Base-by-base conservation (phyloP, 2,113 vertebrate species). In the Delphinus delphis region DNA sequence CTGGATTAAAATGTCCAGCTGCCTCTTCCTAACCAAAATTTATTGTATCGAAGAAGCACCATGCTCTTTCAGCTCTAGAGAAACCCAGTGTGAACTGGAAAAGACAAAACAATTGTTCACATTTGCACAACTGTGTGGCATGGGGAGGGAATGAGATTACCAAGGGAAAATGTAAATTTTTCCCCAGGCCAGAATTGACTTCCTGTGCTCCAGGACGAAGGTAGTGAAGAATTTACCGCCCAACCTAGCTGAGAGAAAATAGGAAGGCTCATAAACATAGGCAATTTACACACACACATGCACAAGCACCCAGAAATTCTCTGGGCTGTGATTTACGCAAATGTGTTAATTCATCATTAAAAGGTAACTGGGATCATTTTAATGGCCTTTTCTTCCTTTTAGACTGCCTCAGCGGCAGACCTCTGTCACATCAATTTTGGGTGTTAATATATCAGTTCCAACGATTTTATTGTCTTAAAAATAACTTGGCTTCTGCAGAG, bases 391-490 rank as follows among this genome's bases (percentile, higher is more conserved):
- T 95, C 95, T 97, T 95, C 68, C 90, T 98, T 92, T 95, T 79
- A 73, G 63, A 83, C 89, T 85, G 83, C 60, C 63, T 97, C 90
- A 92, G 89, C 94, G 93, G 77, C 89, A 97, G 91, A 77, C 58
- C 82, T 95, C 73, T 90, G 93, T 97, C 90, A 95, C 95, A 96
- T 98, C 97, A 96, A 97, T 97, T 97, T 90, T 7, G 53, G 55
- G 55, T 92, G 93, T 97, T 98, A 97, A 97, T 97, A 83, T 85
- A 98, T 95, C 71, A 96, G 96, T 95, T 81, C 58, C 86, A 98
- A 90, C 89, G 97, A 97, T 88, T 97, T 97, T 95, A 97, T 85
- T 98, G 93, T 98, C 96, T 98, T 98, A 90, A 97, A 96, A 98
- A 90, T 91, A 98, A 65, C 87, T 95, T 81, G 58, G 83, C 89